phyloP scores from a whole-genome alignment of 2,113 vertebrate genomes.

The Capreolus pygargus region DNA sequence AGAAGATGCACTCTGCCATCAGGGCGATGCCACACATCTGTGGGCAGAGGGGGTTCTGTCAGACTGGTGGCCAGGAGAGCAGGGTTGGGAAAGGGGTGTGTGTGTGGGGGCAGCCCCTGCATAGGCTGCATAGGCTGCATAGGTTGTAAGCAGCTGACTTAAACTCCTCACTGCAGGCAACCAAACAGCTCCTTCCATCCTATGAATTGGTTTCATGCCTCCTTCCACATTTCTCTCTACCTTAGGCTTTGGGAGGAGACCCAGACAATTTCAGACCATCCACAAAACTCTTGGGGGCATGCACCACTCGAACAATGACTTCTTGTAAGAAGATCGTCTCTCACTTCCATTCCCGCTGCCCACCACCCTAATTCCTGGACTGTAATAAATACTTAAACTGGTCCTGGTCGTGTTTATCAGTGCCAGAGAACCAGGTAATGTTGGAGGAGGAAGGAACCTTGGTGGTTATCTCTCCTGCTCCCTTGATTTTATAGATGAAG shows the following conservation, averaged over 20 bases:
- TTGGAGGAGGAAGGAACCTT: not conserved
- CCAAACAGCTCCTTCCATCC: not conserved
- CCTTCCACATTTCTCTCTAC: not conserved
- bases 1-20: conserved; percentile 87
- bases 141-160: not conserved
- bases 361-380: not conserved
- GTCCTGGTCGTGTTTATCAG: not conserved
- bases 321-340: not conserved
- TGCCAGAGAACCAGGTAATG: not conserved
- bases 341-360: too few species aligned
- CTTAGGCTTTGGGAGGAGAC: not conserved
- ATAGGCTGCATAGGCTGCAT: not conserved
- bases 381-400: not conserved
- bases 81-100: not conserved
- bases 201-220: not conserved
- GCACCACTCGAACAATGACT: not conserved
- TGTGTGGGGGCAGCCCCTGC: not conserved
- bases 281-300: not conserved
- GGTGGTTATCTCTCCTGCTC: not conserved
- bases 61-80: not conserved
- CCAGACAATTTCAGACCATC: not conserved
- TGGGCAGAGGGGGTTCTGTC: not conserved
- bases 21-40: conserved; percentile 85
- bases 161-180: not conserved
- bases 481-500: not conserved